These are phyloP conservation scores for Epiblema foenella DNA, from an alignment of 2,888 invertebrate genomes.

Conservation along the genomic window DNA sequence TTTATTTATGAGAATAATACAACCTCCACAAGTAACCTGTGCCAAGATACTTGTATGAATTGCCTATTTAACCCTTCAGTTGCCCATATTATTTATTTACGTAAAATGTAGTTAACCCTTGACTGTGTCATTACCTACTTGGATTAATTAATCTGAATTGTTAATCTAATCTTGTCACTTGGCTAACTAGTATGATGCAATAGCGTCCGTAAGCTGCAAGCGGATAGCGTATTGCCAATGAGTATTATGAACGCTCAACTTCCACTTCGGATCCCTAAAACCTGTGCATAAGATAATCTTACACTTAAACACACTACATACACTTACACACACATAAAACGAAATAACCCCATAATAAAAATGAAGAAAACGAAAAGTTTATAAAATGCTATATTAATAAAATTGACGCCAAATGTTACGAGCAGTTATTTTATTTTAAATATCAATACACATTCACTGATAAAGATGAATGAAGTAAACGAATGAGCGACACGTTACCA, in stretches of 20 bases:
- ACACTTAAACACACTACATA: too few relatives aligned
- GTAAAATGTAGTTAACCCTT: slow-evolving; percentile 38
- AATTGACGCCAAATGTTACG: not conserved
- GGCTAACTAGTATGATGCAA: slow-evolving; percentile 41
- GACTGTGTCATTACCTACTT: slow-evolving; percentile 35
- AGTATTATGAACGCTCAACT: not conserved
- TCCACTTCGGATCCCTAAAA: not conserved
- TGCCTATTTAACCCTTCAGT: slow-evolving; percentile 6
- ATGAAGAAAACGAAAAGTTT: too few relatives aligned
- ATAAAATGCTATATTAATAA: not conserved
- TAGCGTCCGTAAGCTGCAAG: slow-evolving; percentile 27
- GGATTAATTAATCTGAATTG: slow-evolving; percentile 44
- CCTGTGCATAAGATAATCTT: not conserved
- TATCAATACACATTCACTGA: not conserved
- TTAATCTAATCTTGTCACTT: slow-evolving; percentile 43
- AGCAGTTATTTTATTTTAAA: not conserved
- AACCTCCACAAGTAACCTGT: not conserved
- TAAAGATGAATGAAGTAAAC: slow-evolving; percentile 20
- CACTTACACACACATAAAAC: too few relatives aligned
- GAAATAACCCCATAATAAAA: too few relatives aligned
- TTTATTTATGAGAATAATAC: not conserved
- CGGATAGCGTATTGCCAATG: slow-evolving; percentile 30
- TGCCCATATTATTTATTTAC: slow-evolving; percentile 29
- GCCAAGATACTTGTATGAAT: slow-evolving; percentile 10
- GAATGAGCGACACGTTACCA: slow-evolving; percentile 15